Conservation (phyloP, 2,888 invertebrate species). For the Tromatobia lineatoria region DNA sequence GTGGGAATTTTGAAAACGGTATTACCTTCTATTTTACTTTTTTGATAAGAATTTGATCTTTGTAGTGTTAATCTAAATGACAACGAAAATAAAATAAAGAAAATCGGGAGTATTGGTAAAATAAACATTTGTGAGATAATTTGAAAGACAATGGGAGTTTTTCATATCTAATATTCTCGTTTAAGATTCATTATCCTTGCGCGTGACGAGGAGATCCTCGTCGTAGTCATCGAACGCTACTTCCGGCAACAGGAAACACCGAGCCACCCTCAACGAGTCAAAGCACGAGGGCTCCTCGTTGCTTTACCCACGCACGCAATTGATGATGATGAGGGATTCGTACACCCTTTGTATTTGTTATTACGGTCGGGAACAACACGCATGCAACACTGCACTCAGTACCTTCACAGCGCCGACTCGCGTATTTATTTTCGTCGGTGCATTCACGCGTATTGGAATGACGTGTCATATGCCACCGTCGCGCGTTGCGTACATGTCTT, state of each 20-base stretch:
- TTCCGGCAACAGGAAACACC: slow-evolving; percentile 71
- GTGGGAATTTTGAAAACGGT: no score
- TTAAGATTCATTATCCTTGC: slow-evolving; percentile 69
- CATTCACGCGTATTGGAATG: slow-evolving; percentile 69
- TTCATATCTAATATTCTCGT: slow-evolving; percentile 27
- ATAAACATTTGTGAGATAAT: background rate
- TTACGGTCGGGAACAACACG: slow-evolving; percentile 17
- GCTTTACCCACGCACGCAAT: slow-evolving; percentile 72
- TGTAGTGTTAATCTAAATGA: no score
- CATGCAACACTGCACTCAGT: slow-evolving; percentile 19
- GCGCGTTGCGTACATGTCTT: slow-evolving; percentile 12
- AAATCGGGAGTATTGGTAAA: background rate
- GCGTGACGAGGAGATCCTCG: slow-evolving; percentile 69
- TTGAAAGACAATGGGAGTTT: background rate
- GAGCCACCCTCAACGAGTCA: slow-evolving; percentile 35
- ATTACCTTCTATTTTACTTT: no score
- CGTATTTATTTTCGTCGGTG: slow-evolving; percentile 72
- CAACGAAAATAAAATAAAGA: background rate
- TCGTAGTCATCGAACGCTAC: slow-evolving; percentile 70
- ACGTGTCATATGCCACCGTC: slow-evolving; percentile 65
- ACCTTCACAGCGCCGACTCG: slow-evolving; percentile 44
- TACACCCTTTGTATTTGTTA: slow-evolving; percentile 48
- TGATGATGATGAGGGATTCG: slow-evolving; percentile 68
- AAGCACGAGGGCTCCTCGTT: slow-evolving; percentile 53
- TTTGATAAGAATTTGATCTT: no score